Evolutionary conservation across 1,140 invertebrate species (phyloP).

Genomic region (Drosophila athabasca): DNA sequence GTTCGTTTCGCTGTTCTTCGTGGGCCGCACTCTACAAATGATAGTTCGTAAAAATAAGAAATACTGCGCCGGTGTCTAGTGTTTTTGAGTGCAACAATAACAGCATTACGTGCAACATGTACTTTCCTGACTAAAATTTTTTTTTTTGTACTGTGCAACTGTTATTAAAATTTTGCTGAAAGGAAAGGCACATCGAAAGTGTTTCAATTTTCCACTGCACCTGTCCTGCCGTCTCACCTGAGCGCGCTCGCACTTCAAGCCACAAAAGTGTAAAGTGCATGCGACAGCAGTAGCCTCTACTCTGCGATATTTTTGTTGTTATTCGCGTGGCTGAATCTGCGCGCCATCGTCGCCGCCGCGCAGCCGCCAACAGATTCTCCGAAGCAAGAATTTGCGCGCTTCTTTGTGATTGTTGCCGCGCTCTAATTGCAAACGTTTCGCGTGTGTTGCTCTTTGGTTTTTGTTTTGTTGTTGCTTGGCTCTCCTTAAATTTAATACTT

Average conservation of each 20-base stretch:
- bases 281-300: slow-evolving; percentile 34
- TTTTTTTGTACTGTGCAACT: slow-evolving; percentile 34
- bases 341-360: too few relatives aligned
- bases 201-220: slow-evolving; percentile 47
- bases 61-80: neutral
- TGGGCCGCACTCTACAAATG: neutral
- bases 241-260: slow-evolving; percentile 47
- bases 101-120: neutral
- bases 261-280: slow-evolving; percentile 80
- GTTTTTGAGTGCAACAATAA: too few relatives aligned
- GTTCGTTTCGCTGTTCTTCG: too few relatives aligned
- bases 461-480: slow-evolving; percentile 18
- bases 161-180: slow-evolving; percentile 9
- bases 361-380: slow-evolving; percentile 13
- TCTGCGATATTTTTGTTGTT: slow-evolving; percentile 27
- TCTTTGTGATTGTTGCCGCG: slow-evolving; percentile 42
- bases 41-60: neutral
- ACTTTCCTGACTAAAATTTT: slow-evolving; percentile 7
- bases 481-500: too few relatives aligned
- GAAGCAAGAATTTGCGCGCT: slow-evolving; percentile 61
- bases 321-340: slow-evolving; percentile 8
- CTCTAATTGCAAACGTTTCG: slow-evolving; percentile 54
- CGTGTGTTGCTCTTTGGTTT: slow-evolving; percentile 34
- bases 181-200: slow-evolving; percentile 17
- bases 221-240: slow-evolving; percentile 47